Base-by-base conservation (phyloP, 1,140 invertebrate genomes). In the Philotrypesis tridentata region DNA sequence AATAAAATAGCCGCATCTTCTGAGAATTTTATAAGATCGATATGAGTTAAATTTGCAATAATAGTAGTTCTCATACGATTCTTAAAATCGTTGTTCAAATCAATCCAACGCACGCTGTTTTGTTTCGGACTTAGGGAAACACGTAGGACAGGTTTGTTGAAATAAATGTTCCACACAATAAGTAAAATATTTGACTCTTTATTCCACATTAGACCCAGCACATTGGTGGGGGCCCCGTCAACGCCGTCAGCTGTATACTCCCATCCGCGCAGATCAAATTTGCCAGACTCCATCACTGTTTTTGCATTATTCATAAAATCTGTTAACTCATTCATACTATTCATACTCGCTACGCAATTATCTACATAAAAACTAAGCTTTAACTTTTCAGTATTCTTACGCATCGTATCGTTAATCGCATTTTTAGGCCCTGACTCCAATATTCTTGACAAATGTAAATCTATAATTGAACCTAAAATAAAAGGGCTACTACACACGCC, bases 241-340 rank as follows among this genome's bases (percentile, higher is more conserved):
- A 9, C 31, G 33, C 48, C n/a, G 48, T 70, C 71, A 25, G 37
- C 14, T 9, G 72, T 60, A 70, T 72, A 33, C 31, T 83, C 61
- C 77, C 70, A 83, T 31, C 82, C 82, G 67, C 71, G 17, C 12
- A 82, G 29, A 3, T 72, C 81, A 25, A 82, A 82, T 29, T 37
- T 29, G 12, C 67, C 81, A 23, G 23, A 12, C n/a, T 12, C 40
- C 77, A 83, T 80, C 9, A 80, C 27, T 23, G 60, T 65, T 37
- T 29, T 83, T 12, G 82, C 77, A 43, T 63, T 43, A 21, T 17
- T 70, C 17, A 74, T 48, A 65, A 83, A 83, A 40, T n/a, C 5
- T 33, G 33, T 74, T 29, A 48, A 48, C 60, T 76, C 68, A 29
- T 60, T 60, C 0, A 31, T 23, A 6, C 60, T 17, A 31, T 60